phyloP scores from a whole-genome alignment of 2,797 vertebrate genomes.

The Danio aesculapii region DNA sequence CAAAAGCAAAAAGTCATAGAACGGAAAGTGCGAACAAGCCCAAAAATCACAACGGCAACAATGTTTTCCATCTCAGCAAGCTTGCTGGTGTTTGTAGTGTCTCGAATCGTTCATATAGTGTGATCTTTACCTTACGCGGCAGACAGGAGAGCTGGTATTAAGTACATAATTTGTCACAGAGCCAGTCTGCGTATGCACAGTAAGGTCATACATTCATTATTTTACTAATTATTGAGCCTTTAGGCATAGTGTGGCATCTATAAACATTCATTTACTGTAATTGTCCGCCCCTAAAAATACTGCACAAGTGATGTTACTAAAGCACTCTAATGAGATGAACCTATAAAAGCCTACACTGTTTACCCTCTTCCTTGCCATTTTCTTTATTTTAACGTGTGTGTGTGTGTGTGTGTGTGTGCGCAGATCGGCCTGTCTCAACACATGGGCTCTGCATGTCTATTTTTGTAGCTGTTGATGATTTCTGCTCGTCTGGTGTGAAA shows the following conservation, averaged over 20 bases:
- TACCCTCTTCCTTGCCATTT: slow-evolving; percentile 39
- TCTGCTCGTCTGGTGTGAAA: slow-evolving; percentile 64
- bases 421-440: slow-evolving; percentile 70
- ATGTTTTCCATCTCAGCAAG: slow-evolving; percentile 22
- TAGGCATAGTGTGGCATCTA: slow-evolving; percentile 4
- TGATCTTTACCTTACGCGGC: not conserved
- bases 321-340: slow-evolving; percentile 10
- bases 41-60: slow-evolving; percentile 46
- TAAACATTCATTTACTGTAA: slow-evolving; percentile 21
- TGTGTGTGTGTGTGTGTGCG: slow-evolving; percentile 40
- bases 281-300: slow-evolving; percentile 4
- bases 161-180: slow-evolving; percentile 55
- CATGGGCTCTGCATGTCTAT: slow-evolving; percentile 68
- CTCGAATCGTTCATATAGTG: not conserved
- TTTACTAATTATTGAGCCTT: slow-evolving; percentile 15
- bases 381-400: slow-evolving; percentile 7
- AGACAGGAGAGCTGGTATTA: slow-evolving; percentile 17
- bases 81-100: slow-evolving; percentile 21
- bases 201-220: slow-evolving; percentile 30
- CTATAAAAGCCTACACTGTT: not conserved
- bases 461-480: slow-evolving; percentile 74
- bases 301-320: not conserved
- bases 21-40: slow-evolving; percentile 42
- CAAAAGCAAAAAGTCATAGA: slow-evolving; percentile 66
- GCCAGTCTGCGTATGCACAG: slow-evolving; percentile 65